A percentile compares a stretch with the other conserved stretches of the same genome.
Evolutionary conservation across 2,888 invertebrate genomes (phyloP).

Genomic region (Invenusta paracnida): DNA sequence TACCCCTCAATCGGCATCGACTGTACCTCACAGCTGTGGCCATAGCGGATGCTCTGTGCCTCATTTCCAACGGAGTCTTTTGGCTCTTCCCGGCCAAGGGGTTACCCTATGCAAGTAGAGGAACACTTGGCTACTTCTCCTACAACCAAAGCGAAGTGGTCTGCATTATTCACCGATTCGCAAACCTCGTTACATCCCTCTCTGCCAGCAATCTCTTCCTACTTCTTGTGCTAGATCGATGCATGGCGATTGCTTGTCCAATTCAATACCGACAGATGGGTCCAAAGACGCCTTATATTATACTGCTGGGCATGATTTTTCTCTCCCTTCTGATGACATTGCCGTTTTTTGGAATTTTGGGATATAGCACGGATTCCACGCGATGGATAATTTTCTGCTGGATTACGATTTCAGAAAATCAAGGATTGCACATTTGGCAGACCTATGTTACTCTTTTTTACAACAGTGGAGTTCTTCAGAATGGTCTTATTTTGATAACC

Average conservation of each 20-base stretch:
- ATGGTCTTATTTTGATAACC: neutral
- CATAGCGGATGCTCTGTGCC: neutral
- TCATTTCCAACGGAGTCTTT: neutral
- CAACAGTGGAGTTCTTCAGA: neutral
- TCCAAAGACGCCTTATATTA: neutral
- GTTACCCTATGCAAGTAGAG: neutral
- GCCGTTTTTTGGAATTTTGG: neutral
- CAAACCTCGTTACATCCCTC: neutral
- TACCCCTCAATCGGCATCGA: neutral
- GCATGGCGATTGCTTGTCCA: neutral
- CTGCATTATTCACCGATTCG: neutral
- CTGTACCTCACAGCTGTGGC: neutral
- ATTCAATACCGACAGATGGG: neutral
- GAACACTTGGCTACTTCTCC: neutral
- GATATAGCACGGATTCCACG: neutral
- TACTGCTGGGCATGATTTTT: neutral
- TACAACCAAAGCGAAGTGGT: neutral
- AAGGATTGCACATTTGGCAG: neutral
- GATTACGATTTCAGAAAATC: neutral
- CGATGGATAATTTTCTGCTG: neutral
- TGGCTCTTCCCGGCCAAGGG: neutral
- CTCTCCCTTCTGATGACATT: neutral
- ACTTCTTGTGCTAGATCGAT: neutral
- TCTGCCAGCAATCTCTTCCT: neutral
- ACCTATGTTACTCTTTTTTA: neutral